phyloP scores from a whole-genome alignment of 2,888 invertebrate genomes.

The Polydrusus pterygomalis region DNA sequence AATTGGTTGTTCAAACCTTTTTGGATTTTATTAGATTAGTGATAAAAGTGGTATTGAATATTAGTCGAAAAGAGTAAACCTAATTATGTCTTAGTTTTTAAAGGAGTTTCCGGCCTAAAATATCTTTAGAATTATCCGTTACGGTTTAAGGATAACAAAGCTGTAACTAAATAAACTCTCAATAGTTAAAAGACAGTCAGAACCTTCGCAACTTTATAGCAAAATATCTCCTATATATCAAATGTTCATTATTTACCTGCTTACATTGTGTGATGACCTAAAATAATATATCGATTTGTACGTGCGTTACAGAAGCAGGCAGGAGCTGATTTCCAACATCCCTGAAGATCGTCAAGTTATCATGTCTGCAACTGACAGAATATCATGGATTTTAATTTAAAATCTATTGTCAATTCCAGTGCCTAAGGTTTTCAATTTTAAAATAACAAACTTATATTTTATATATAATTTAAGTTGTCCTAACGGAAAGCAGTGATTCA shows the following conservation, averaged over 20 bases:
- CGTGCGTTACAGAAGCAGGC: constrained; percentile 1
- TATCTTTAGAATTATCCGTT: too few relatives aligned
- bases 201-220: neutral
- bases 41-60: too few relatives aligned
- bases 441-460: neutral
- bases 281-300: constrained; percentile 17
- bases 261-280: neutral
- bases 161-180: too few relatives aligned
- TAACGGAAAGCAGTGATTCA: too few relatives aligned
- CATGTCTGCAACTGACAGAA: constrained; percentile 21
- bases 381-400: constrained; percentile 4
- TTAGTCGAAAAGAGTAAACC: too few relatives aligned
- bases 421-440: neutral
- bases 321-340: neutral
- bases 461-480: neutral
- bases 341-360: constrained; percentile 22
- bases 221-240: neutral
- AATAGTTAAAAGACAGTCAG: neutral
- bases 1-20: too few relatives aligned
- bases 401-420: neutral
- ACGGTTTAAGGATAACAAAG: too few relatives aligned
- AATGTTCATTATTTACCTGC: neutral
- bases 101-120: too few relatives aligned
- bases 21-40: too few relatives aligned
- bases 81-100: too few relatives aligned